Conservation (phyloP, 2,113 vertebrate genomes). For the Struthio camelus region DNA sequence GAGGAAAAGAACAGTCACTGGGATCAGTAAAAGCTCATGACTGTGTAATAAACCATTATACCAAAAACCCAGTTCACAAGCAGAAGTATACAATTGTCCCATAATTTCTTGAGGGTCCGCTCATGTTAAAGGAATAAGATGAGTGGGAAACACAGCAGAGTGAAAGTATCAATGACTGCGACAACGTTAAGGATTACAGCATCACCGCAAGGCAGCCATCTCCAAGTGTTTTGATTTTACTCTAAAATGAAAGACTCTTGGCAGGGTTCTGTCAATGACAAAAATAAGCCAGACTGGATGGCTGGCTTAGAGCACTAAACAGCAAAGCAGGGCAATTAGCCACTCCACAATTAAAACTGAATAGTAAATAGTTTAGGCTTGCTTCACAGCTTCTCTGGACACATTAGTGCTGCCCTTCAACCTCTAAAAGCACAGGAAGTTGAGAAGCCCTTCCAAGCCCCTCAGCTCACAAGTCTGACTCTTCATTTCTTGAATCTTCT, state of each 20-base stretch:
- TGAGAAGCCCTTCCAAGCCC: background rate
- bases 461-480: background rate
- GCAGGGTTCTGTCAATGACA: background rate
- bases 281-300: background rate
- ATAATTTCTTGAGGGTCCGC: background rate
- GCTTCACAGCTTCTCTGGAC: background rate
- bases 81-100: background rate
- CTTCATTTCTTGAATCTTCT: background rate
- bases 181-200: background rate
- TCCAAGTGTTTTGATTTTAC: slow-evolving; percentile 19
- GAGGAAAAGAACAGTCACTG: background rate
- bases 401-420: background rate
- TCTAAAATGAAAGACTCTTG: slow-evolving; percentile 2
- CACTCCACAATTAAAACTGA: background rate
- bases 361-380: slow-evolving; percentile 5
- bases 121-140: background rate
- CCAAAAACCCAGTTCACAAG: background rate
- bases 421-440: background rate
- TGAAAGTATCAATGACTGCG: background rate
- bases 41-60: background rate
- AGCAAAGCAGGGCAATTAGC: slow-evolving; percentile 6
- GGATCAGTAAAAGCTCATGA: background rate
- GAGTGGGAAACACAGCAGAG: background rate
- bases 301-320: slow-evolving; percentile 2
- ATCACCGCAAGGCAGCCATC: background rate